Percentiles rank a stretch among this genome's conserved stretches.
These are phyloP conservation scores for Tolmerus cingulatus DNA, from an alignment of 2,888 invertebrate species.

Conservation along the genomic window DNA sequence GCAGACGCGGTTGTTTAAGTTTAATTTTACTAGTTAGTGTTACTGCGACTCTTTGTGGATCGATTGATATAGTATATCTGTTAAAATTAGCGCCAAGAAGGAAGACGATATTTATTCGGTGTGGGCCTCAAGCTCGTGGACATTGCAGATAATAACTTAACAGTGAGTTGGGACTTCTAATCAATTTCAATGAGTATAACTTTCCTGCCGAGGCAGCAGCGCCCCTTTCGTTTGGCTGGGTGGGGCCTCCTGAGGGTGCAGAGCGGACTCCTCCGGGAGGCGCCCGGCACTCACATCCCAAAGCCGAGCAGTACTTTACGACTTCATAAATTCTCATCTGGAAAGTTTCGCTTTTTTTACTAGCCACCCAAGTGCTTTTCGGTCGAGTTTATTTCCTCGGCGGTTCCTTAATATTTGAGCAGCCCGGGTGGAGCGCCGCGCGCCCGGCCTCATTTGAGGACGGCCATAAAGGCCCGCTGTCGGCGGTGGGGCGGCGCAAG, in stretches of 20 bases:
- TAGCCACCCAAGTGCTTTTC: constrained; percentile 2
- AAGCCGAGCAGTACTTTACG: constrained; percentile 39
- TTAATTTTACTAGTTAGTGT: no score
- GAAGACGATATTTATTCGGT: constrained; percentile 77
- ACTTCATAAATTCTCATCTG: constrained; percentile 48
- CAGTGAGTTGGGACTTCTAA: constrained; percentile 61
- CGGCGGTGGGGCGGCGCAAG: constrained; percentile 26
- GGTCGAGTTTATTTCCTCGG: constrained; percentile 20
- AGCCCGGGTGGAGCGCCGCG: not conserved
- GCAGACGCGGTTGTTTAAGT: no score
- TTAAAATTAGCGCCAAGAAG: constrained; percentile 78
- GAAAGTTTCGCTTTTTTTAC: constrained; percentile 42
- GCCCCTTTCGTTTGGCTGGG: not conserved
- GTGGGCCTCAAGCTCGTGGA: constrained; percentile 75
- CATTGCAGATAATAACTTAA: constrained; percentile 83
- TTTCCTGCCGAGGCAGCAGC: not conserved
- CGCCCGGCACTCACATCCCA: not conserved
- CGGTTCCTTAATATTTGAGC: constrained; percentile 30
- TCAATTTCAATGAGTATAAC: constrained; percentile 5
- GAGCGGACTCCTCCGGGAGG: not conserved
- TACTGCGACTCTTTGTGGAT: no score
- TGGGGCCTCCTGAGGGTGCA: not conserved
- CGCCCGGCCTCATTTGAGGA: not conserved
- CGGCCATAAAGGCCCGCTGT: constrained; percentile 2
- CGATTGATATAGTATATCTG: no score